phyloP scores from a whole-genome alignment of 2,113 vertebrate genomes.

The Barbus barbus region DNA sequence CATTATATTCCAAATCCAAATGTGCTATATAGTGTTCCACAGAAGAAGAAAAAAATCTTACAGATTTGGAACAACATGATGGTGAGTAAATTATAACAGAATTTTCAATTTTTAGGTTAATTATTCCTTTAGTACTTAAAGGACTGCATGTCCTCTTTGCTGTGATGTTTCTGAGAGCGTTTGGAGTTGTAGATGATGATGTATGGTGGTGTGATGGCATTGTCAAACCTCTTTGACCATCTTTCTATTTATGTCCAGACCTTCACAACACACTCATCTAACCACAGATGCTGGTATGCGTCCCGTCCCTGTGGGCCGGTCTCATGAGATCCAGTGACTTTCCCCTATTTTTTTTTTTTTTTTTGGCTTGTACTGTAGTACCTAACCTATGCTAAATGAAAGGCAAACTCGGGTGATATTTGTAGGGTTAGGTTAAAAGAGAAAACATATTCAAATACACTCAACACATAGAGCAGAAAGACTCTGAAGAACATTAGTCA shows the following conservation, averaged over 20 bases:
- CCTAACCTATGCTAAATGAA: not conserved
- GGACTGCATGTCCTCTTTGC: not conserved
- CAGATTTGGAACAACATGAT: not conserved
- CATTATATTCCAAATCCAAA: not conserved
- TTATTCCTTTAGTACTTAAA: not conserved
- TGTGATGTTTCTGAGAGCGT: not conserved
- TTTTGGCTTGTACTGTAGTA: not conserved
- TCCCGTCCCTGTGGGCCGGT: not conserved
- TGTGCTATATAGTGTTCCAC: not conserved
- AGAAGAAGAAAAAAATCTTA: not conserved
- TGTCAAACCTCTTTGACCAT: conserved; percentile 18
- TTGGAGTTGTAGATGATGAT: conserved; percentile 11
- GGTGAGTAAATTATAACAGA: not conserved
- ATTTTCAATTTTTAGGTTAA: not conserved
- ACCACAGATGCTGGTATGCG: not conserved
- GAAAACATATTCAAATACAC: not conserved
- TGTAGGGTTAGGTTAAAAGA: not conserved
- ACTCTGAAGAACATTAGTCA: not conserved
- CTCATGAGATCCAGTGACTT: conserved; percentile 18
- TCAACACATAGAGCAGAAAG: not conserved
- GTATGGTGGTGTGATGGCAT: not conserved
- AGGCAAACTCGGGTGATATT: not conserved
- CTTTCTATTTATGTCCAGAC: conserved; percentile 17
- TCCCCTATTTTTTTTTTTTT: not conserved
- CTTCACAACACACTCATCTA: conserved; percentile 14